A percentile compares a stretch with the other conserved stretches of the same genome.
Evolutionary conservation across 2,113 vertebrate species (phyloP).

Genomic region (Gambusia affinis): DNA sequence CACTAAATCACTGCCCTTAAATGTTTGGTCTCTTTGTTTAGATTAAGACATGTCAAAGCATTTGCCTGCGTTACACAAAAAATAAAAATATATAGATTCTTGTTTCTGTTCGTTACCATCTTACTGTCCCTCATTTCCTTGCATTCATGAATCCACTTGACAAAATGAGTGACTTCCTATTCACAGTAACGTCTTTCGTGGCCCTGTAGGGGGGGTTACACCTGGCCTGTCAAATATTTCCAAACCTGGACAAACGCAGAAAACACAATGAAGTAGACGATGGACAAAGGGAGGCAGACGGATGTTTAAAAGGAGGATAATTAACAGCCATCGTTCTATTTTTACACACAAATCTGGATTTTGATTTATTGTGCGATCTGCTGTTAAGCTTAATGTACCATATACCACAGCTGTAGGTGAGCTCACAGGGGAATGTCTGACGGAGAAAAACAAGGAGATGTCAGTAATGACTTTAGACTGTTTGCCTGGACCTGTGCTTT

Average conservation of each 20-base stretch:
- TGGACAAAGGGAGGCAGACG: conserved; percentile 30
- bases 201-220: conserved; percentile 27
- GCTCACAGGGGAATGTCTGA: conserved; percentile 20
- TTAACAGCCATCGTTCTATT: conserved; percentile 27
- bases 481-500: conserved; percentile 27
- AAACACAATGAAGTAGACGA: conserved; percentile 25
- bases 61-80: too few species aligned
- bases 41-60: too few species aligned
- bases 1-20: too few species aligned
- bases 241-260: conserved; percentile 42
- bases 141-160: background rate
- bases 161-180: background rate
- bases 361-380: conserved; percentile 41
- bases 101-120: too few species aligned
- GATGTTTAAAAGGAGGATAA: conserved; percentile 30
- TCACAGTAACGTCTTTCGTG: conserved; percentile 41
- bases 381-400: conserved; percentile 25
- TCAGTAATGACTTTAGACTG: conserved; percentile 38
- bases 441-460: conserved; percentile 35
- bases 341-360: conserved; percentile 38
- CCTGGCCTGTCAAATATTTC: conserved; percentile 56
- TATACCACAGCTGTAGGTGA: conserved; percentile 33
- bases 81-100: too few species aligned
- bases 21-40: too few species aligned
- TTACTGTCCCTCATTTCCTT: too few species aligned